phyloP scores from a whole-genome alignment of 2,888 invertebrate genomes.

The Harpalus rufipes region DNA sequence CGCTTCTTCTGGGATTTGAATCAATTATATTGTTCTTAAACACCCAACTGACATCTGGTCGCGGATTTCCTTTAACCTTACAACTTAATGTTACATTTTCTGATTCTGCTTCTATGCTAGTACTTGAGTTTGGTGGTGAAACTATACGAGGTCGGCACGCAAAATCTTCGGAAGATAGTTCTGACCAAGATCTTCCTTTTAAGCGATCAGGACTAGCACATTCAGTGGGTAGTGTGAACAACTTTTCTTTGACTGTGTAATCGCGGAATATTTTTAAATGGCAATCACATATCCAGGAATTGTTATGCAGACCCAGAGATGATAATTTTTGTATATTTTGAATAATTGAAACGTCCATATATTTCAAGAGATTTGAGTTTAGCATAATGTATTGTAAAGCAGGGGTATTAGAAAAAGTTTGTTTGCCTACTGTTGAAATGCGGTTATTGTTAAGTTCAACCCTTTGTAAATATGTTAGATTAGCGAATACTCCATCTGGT shows the following conservation, averaged over 20 bases:
- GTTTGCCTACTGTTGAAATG: constrained; percentile 83
- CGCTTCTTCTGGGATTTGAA: constrained; percentile 76
- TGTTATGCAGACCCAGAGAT: constrained; percentile 87
- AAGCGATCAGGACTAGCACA: constrained; percentile 86
- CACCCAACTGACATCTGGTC: constrained; percentile 87
- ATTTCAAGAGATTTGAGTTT: constrained; percentile 86
- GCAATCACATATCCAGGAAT: constrained; percentile 95
- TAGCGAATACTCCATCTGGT: constrained; percentile 87
- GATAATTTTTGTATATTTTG: constrained; percentile 83
- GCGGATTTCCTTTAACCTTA: constrained; percentile 86
- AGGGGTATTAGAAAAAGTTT: constrained; percentile 85
- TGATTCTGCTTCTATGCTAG: constrained; percentile 81
- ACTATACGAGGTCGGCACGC: constrained; percentile 90
- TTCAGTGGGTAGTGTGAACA: constrained; percentile 87
- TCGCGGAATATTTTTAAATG: constrained; percentile 88
- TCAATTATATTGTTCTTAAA: constrained; percentile 83
- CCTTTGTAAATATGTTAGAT: constrained; percentile 86
- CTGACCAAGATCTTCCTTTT: constrained; percentile 86
- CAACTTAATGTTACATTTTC: constrained; percentile 87
- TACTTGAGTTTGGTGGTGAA: constrained; percentile 81
- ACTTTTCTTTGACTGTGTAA: constrained; percentile 83
- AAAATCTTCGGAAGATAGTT: constrained; percentile 85
- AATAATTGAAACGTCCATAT: constrained; percentile 82
- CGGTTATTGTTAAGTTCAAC: constrained; percentile 89
- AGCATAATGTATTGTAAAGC: constrained; percentile 84